phyloP scores from a whole-genome alignment of 2,888 invertebrate genomes.

The Epistrophella euchroma region DNA sequence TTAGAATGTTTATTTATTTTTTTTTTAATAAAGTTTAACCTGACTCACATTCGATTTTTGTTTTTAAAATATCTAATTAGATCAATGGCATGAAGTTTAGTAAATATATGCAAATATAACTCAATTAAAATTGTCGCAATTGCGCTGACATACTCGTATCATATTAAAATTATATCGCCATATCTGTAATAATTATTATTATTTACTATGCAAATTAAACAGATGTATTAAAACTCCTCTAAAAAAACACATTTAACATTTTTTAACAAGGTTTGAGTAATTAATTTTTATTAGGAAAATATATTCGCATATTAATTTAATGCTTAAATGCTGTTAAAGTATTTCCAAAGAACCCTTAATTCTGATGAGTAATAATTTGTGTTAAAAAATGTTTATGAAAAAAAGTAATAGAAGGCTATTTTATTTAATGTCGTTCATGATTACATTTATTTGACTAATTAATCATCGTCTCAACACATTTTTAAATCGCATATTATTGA shows the following conservation, averaged over 20 bases:
- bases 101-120: conserved; percentile 43
- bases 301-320: neutral
- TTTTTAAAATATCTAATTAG: conserved; percentile 60
- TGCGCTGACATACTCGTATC: conserved; percentile 39
- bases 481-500: too few species aligned
- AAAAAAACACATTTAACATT: neutral
- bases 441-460: too few species aligned
- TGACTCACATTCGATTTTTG: conserved; percentile 41
- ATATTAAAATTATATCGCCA: conserved; percentile 27
- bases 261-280: too few species aligned
- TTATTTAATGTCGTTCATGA: too few species aligned
- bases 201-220: conserved; percentile 24
- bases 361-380: too few species aligned
- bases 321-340: neutral
- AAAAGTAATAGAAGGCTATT: too few species aligned
- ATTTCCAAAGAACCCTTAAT: too few species aligned
- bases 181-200: conserved; percentile 7
- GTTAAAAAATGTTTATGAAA: too few species aligned
- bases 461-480: too few species aligned
- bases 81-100: conserved; percentile 62
- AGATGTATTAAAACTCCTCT: conserved; percentile 25
- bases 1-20: conserved; percentile 35
- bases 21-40: conserved; percentile 46
- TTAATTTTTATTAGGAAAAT: neutral
- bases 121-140: conserved; percentile 28